Conservation (phyloP, 2,888 invertebrate genomes). For the Physocephala rufipes region DNA sequence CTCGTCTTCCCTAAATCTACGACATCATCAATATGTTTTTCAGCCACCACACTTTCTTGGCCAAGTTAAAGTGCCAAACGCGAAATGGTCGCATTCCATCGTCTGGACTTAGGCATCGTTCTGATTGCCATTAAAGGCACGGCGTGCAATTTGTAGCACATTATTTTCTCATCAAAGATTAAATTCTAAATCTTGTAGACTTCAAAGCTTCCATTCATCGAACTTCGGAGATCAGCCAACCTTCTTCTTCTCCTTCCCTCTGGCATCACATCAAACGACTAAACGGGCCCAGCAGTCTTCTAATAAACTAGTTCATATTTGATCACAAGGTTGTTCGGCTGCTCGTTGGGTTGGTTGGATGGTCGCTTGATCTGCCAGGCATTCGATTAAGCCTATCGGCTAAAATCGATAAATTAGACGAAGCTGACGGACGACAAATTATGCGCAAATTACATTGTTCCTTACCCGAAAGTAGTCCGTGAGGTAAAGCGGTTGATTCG, state of each 20-base stretch:
- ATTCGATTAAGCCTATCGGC: not conserved
- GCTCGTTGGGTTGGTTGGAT: too few relatives aligned
- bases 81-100: not conserved
- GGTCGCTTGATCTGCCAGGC: too few relatives aligned
- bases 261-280: too few relatives aligned
- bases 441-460: slow-evolving; percentile 43
- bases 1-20: not conserved
- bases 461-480: slow-evolving; percentile 11
- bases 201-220: not conserved
- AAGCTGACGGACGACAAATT: slow-evolving; percentile 44
- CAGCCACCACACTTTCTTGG: not conserved
- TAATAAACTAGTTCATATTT: too few relatives aligned
- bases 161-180: slow-evolving; percentile 36
- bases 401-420: slow-evolving; percentile 43
- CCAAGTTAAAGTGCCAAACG: slow-evolving; percentile 13
- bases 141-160: slow-evolving; percentile 33
- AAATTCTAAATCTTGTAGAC: slow-evolving; percentile 21
- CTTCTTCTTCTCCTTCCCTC: too few relatives aligned
- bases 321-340: too few relatives aligned
- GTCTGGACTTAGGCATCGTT: slow-evolving; percentile 4
- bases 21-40: not conserved
- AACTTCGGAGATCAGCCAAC: too few relatives aligned
- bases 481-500: not conserved
- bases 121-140: not conserved
- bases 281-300: too few relatives aligned